phyloP scores from a whole-genome alignment of 2,113 vertebrate species.

The Emydura subglobosa region DNA sequence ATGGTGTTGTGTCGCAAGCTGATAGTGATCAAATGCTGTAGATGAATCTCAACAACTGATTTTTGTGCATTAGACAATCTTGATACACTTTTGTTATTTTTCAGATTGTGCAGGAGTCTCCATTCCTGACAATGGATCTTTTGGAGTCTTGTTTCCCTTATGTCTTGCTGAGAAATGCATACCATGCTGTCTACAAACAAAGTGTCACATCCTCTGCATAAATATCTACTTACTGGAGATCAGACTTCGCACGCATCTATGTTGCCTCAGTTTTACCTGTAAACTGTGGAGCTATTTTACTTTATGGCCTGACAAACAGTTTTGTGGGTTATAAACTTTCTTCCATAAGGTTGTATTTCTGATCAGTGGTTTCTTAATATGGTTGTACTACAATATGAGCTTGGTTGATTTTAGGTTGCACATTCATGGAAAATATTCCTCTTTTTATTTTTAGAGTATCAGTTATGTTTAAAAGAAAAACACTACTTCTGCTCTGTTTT shows the following conservation, averaged over 20 bases:
- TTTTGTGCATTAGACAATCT: not conserved
- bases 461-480: slow-evolving; percentile 75
- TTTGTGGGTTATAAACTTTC: slow-evolving; percentile 83
- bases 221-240: slow-evolving; percentile 74
- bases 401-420: slow-evolving; percentile 83
- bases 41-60: not conserved
- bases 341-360: slow-evolving; percentile 83
- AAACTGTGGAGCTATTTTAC: slow-evolving; percentile 85
- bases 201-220: slow-evolving; percentile 94
- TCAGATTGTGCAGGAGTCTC: slow-evolving; percentile 99
- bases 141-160: slow-evolving; percentile 99
- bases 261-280: slow-evolving; percentile 83
- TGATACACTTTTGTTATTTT: slow-evolving; percentile 60
- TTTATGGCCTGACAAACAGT: slow-evolving; percentile 82
- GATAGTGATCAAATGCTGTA: not conserved
- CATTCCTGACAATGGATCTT: slow-evolving; percentile 99
- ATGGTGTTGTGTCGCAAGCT: not conserved
- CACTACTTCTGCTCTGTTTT: slow-evolving; percentile 80
- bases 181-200: slow-evolving; percentile 99
- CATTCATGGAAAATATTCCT: slow-evolving; percentile 74
- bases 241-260: slow-evolving; percentile 78
- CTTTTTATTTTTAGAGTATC: slow-evolving; percentile 73
- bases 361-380: slow-evolving; percentile 84
- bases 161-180: slow-evolving; percentile 96
- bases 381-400: slow-evolving; percentile 81